Evolutionary conservation across 2,888 invertebrate genomes (phyloP), one percentile per base, ranked within the genome.

Genomic region (Amblyjoppa fuscipennis): DNA sequence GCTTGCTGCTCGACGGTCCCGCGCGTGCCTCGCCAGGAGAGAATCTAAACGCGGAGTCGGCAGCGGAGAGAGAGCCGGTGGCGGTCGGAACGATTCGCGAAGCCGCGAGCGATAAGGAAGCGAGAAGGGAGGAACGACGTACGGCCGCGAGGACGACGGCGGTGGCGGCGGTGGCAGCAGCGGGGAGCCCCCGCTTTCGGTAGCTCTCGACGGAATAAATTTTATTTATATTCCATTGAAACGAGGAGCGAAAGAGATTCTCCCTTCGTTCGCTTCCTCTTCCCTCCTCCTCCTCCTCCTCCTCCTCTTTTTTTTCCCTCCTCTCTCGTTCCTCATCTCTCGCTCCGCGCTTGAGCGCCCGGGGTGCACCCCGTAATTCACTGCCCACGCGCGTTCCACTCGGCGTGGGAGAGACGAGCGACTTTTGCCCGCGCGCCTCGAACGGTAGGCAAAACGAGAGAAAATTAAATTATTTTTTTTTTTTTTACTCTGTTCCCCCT

Each of bases 141-240:
- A 71, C 31, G 53, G 45, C 41, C 38, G 71, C 61, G 49, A 59
- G 31, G 38, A 70, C 56, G 49, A 56, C 9, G 51, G 20, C 11
- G 16, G 25, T 2, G 51, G n/a, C 16, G 70, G 34, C 51, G 41
- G 56, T 28, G 56, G 69, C 25, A 28, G 41, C 69, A 68, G 69
- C 69, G 45, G 45, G 45, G 25, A 16, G 13, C 69, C 69, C 85
- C 80, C 71, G 84, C 70, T 89, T 87, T 87, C 90, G 88, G 91
- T 91, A 91, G 91, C 90, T 59, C 87, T 53, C 87, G 86, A 87
- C 81, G 87, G 88, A 90, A 91, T 90, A 90, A 91, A 91, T 91
- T 90, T 91, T 90, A 89, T 92, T 92, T 90, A 91, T 91, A 91
- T 90, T 89, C 90, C 87, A 90, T 90, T 90, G 91, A 91, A 91